Conservation (phyloP, 1,140 invertebrate species). For the Lasioglossum albipes region DNA sequence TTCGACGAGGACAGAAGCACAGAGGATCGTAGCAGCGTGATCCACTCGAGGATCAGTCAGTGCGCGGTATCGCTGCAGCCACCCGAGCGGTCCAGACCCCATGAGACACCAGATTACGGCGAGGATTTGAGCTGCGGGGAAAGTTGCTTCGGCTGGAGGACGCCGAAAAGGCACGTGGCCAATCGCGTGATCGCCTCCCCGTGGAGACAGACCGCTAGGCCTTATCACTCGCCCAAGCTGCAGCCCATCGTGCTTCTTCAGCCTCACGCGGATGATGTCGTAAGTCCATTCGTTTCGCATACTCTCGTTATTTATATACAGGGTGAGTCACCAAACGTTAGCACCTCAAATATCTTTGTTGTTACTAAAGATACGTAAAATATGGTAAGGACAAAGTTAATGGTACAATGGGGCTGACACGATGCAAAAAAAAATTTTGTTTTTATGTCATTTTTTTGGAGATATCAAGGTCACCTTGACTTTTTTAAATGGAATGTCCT, state of each 20-base stretch:
- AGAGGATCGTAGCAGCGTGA: slow-evolving; percentile 21
- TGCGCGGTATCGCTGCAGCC: slow-evolving; percentile 11
- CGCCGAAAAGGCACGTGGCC: slow-evolving; percentile 67
- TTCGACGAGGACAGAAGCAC: slow-evolving; percentile 10
- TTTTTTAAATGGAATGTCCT: too few relatives aligned
- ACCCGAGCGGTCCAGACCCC: not conserved
- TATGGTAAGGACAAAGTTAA: too few relatives aligned
- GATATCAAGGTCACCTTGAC: too few relatives aligned
- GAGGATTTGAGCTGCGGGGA: slow-evolving; percentile 64
- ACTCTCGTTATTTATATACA: too few relatives aligned
- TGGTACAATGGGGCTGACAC: too few relatives aligned
- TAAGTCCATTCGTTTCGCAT: slow-evolving; percentile 33
- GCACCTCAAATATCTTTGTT: too few relatives aligned
- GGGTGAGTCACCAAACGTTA: too few relatives aligned
- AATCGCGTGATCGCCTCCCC: slow-evolving; percentile 75
- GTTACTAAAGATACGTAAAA: too few relatives aligned
- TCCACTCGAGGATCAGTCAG: slow-evolving; percentile 10
- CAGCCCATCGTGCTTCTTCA: slow-evolving; percentile 55
- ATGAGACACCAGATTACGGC: slow-evolving; percentile 44
- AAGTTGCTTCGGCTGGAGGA: slow-evolving; percentile 65
- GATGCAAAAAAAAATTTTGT: too few relatives aligned
- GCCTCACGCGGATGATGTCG: slow-evolving; percentile 41
- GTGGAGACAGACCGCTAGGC: slow-evolving; percentile 70
- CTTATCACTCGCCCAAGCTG: slow-evolving; percentile 70
- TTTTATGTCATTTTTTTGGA: too few relatives aligned